Base-by-base conservation (phyloP, 2,888 invertebrate species). In the Lepidocyrtinus sp. region DNA sequence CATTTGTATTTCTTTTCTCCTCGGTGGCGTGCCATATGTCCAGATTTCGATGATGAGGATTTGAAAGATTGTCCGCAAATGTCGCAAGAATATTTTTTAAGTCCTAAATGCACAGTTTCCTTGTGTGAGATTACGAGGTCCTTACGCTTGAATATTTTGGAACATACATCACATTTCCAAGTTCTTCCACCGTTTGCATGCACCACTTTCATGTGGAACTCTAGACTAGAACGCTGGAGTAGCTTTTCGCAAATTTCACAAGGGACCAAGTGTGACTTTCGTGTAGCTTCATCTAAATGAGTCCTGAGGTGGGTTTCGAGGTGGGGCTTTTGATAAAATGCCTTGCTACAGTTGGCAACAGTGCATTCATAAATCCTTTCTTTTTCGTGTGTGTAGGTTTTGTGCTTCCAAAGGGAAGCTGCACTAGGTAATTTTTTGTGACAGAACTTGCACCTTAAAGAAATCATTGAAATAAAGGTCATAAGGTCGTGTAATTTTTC, bases 321-420 rank as follows among this genome's bases (percentile, higher is more conserved):
- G 65, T 83, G 82, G 21, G 79, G 17, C 25, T 78, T 83, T 59
- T 75, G 81, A 3, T 12, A 19, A 68, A 85, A 85, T 1, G 70
- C 19, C 65, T 82, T 82, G 15, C 69, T 65, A 73, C 83, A 83
- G 26, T 26, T 12, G 19, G 25, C 26, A n/a, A 45, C 46, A 9
- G 61, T 21, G 55, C 83, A 83, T 7, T 59, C 50, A 50, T 76
- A 77, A 17, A 73, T 72, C 46, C 72, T 75, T 45, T 78, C 73
- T 17, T 69, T 71, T 17, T 55, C 24, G 72, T 85, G 85, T 7
- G 78, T 71, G 19, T 82, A 82, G 22, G 77, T 75, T 55, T 79
- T 84, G 55, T 85, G 85, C 55, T 74, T 75, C 83, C 82, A 82
- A 15, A 85, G 50, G 9, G 81, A 78, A 70, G 81, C 84, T 5